Evolutionary conservation across 2,113 vertebrate species (phyloP).

Genomic region (Xyliphius kryptos): DNA sequence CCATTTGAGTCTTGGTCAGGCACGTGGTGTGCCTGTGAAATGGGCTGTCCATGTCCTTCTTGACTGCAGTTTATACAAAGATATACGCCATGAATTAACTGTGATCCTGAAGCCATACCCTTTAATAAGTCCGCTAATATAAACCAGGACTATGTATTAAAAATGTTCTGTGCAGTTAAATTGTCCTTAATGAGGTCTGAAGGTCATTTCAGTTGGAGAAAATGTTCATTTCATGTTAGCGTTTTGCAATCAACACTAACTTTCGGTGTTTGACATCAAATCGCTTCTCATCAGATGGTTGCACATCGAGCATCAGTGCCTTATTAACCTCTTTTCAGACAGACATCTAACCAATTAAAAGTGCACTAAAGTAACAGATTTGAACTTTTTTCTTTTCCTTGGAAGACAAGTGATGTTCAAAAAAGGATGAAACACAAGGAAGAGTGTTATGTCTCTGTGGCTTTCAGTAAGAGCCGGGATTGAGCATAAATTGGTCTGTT

Average conservation of each 20-base stretch:
- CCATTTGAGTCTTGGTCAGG: conserved; percentile 49
- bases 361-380: conserved; percentile 31
- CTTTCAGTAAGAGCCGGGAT: conserved; percentile 46
- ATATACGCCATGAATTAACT: not conserved
- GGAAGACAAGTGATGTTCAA: conserved; percentile 36
- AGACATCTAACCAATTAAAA: conserved; percentile 39
- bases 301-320: conserved; percentile 18
- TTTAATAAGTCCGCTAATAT: not conserved
- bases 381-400: conserved; percentile 28
- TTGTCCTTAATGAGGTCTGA: not conserved
- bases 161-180: not conserved
- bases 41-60: conserved; percentile 17
- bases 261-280: conserved; percentile 11
- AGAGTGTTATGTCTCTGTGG: conserved; percentile 33
- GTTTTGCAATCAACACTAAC: conserved; percentile 28
- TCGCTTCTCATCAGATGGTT: conserved; percentile 24
- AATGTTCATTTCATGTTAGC: conserved; percentile 32
- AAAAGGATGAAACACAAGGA: conserved; percentile 32
- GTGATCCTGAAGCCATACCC: not conserved
- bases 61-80: not conserved
- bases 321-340: conserved; percentile 39
- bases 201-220: conserved; percentile 5
- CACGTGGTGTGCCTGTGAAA: conserved; percentile 34
- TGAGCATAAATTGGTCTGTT: conserved; percentile 66
- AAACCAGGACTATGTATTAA: not conserved